Evolutionary conservation across 2,113 vertebrate species (phyloP).

Genomic region (Eurystomus gularis): DNA sequence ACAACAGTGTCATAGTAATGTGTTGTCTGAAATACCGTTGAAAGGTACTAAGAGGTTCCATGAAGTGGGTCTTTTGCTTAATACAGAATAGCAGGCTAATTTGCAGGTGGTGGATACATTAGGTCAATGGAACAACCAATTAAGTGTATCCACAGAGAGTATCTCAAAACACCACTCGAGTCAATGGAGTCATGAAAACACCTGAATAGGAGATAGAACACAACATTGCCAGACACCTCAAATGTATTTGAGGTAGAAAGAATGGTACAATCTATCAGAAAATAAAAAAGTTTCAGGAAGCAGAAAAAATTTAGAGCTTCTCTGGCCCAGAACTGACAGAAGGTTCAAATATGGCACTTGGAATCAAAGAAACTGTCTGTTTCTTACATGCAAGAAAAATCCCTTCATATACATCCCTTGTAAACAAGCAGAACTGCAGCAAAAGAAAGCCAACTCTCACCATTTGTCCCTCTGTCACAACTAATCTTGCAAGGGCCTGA

Average conservation of each 20-base stretch:
- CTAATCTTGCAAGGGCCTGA: neutral
- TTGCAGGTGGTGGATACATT: neutral
- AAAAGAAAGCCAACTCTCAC: neutral
- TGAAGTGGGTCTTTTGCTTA: neutral
- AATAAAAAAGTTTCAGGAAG: neutral
- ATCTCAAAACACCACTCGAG: neutral
- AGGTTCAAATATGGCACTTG: neutral
- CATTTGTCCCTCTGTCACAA: neutral
- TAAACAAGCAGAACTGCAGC: neutral
- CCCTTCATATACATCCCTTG: neutral
- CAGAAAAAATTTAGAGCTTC: neutral
- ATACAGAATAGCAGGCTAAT: neutral
- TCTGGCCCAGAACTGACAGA: neutral
- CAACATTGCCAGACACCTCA: neutral
- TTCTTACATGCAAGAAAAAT: neutral
- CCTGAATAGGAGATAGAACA: neutral
- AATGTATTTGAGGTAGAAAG: neutral
- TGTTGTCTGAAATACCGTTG: neutral
- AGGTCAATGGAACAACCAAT: neutral
- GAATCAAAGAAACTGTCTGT: neutral
- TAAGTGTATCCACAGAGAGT: neutral
- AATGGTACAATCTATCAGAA: neutral
- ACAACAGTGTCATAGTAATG: neutral
- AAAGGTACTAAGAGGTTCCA: neutral
- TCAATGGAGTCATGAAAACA: accelerated